Evolutionary conservation across 2,113 vertebrate genomes (phyloP).

Genomic region (Calidris pugnax): DNA sequence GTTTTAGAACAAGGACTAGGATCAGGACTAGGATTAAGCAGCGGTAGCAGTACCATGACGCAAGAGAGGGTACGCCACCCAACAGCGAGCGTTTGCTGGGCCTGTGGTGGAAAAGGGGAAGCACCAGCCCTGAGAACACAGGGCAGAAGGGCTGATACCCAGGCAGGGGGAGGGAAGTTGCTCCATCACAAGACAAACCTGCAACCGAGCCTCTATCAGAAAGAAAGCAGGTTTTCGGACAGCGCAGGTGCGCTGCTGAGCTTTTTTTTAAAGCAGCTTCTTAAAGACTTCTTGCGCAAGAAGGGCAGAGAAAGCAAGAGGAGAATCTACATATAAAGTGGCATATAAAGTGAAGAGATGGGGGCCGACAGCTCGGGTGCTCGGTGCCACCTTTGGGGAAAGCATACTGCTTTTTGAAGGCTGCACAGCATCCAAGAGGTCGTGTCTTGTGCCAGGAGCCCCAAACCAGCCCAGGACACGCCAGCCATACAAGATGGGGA

Average conservation of each 20-base stretch:
- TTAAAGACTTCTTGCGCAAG: background rate
- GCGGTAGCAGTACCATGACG: accelerated
- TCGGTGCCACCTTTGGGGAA: too few species aligned
- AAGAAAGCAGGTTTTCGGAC: background rate
- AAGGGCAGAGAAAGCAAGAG: background rate
- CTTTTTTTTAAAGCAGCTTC: background rate
- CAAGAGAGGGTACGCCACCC: background rate
- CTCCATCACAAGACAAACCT: background rate
- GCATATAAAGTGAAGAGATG: background rate
- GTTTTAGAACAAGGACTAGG: too few species aligned
- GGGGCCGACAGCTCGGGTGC: too few species aligned
- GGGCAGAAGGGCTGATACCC: background rate
- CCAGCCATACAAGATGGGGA: accelerated
- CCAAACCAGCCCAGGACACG: accelerated
- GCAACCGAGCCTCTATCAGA: background rate
- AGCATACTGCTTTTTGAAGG: background rate
- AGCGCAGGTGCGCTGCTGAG: background rate
- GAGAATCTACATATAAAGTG: background rate
- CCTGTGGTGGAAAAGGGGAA: background rate
- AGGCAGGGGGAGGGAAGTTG: background rate
- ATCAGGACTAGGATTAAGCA: background rate
- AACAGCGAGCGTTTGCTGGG: accelerated
- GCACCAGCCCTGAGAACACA: background rate
- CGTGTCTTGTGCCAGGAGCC: accelerated
- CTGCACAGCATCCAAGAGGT: accelerated